A percentile compares a stretch with the other conserved stretches of the same genome.
phyloP scores from a whole-genome alignment of 2,888 invertebrate genomes.

The Artemia sp. region DNA sequence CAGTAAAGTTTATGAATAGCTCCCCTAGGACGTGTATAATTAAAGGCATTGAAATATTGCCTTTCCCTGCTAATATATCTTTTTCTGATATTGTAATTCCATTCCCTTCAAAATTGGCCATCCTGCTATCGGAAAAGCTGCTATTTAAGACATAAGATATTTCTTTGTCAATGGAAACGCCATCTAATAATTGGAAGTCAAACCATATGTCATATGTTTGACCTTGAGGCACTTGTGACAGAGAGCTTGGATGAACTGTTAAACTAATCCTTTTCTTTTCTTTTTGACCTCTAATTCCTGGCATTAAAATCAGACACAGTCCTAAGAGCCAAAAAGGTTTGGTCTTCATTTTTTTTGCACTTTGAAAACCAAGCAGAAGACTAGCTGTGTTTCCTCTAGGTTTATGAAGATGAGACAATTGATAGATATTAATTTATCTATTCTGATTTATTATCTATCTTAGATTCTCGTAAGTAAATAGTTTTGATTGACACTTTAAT shows the following conservation, averaged over 20 bases:
- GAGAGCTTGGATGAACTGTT: background rate
- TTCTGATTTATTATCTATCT: no score
- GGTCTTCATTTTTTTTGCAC: no score
- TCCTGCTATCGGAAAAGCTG: background rate
- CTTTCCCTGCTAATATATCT: background rate
- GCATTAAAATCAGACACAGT: no score
- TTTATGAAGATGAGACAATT: no score
- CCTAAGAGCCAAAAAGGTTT: no score
- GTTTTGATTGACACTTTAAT: no score
- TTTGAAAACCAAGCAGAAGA: no score
- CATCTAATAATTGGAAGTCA: background rate
- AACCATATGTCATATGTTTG: background rate
- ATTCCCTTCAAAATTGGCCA: background rate
- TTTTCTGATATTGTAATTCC: background rate
- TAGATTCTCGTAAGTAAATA: no score
- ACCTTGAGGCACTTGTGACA: slow-evolving; percentile 6
- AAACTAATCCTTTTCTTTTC: background rate
- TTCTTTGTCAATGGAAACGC: background rate
- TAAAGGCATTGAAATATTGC: background rate
- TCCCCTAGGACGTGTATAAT: background rate
- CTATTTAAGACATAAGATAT: background rate
- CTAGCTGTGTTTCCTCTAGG: no score
- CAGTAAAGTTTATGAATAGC: slow-evolving; percentile 8
- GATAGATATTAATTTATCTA: no score
- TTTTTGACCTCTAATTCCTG: background rate